Percentiles rank a stretch among this genome's conserved stretches.
Evolutionary conservation across 2,113 vertebrate species (phyloP).

Genomic region (Lasiurus cinereus): DNA sequence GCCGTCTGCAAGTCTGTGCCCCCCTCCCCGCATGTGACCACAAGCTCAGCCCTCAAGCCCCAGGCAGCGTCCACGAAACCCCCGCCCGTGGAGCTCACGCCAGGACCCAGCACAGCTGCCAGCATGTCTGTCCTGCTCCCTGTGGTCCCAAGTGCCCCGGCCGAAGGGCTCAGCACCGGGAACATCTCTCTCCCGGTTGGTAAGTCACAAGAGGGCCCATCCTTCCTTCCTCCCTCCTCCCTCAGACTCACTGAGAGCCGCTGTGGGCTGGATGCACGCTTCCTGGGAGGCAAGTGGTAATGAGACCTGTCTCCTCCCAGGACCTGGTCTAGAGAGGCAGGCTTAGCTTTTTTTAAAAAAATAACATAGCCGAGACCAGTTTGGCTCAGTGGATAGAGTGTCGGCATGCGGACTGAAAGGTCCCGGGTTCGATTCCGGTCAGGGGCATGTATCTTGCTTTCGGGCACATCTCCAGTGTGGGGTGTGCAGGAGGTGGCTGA

Average conservation of each 20-base stretch:
- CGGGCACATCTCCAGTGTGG: too few species aligned
- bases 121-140: background rate
- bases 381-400: too few species aligned
- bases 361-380: too few species aligned
- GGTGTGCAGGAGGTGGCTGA: too few species aligned
- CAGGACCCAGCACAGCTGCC: background rate
- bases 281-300: background rate
- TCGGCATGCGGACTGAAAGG: too few species aligned
- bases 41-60: background rate
- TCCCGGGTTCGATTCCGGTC: too few species aligned
- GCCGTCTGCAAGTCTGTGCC: constrained; percentile 68
- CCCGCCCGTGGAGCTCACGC: background rate
- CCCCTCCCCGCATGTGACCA: accelerated
- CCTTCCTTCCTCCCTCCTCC: background rate
- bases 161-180: background rate
- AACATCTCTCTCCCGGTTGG: constrained; percentile 64
- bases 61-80: background rate
- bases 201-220: background rate
- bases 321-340: background rate
- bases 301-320: too few species aligned
- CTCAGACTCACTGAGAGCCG: background rate
- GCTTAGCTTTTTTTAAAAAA: background rate
- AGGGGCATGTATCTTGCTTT: too few species aligned
- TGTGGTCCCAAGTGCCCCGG: background rate
- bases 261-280: too few species aligned